Evolutionary conservation across 2,113 vertebrate genomes (phyloP).

Genomic region (Indicator maculatus): DNA sequence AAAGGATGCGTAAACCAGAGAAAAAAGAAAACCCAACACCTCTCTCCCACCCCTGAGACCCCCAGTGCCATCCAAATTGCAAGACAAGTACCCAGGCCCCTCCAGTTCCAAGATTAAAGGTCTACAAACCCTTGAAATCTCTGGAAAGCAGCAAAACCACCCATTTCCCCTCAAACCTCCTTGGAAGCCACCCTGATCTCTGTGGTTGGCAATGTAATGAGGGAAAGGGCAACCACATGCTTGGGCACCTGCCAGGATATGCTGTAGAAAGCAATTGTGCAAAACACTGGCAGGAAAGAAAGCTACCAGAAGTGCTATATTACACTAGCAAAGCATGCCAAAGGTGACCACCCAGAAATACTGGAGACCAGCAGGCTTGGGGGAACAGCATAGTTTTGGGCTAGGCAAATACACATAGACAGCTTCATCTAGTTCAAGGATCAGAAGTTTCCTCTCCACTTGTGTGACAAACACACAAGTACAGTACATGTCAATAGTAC

Average conservation of each 20-base stretch:
- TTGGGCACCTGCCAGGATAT: background rate
- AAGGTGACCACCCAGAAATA: background rate
- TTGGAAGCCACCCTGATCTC: accelerated
- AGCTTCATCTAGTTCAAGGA: background rate
- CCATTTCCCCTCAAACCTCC: background rate
- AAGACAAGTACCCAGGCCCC: background rate
- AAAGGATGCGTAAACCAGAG: background rate
- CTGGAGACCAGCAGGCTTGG: accelerated
- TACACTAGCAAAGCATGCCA: background rate
- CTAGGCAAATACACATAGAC: background rate
- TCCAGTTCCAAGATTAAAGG: background rate
- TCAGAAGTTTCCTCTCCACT: background rate
- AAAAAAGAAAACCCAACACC: background rate
- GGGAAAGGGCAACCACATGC: background rate
- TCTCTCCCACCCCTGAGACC: background rate
- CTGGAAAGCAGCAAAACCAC: background rate
- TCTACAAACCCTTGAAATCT: background rate
- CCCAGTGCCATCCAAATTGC: accelerated
- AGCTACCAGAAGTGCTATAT: accelerated
- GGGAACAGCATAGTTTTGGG: accelerated
- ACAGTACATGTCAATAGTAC: accelerated
- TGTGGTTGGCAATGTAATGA: accelerated
- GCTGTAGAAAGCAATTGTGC: background rate
- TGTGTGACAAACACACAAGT: background rate
- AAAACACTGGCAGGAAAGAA: background rate